phyloP scores from a whole-genome alignment of 2,797 vertebrate species.

The Neosilurus hyrtlii region DNA sequence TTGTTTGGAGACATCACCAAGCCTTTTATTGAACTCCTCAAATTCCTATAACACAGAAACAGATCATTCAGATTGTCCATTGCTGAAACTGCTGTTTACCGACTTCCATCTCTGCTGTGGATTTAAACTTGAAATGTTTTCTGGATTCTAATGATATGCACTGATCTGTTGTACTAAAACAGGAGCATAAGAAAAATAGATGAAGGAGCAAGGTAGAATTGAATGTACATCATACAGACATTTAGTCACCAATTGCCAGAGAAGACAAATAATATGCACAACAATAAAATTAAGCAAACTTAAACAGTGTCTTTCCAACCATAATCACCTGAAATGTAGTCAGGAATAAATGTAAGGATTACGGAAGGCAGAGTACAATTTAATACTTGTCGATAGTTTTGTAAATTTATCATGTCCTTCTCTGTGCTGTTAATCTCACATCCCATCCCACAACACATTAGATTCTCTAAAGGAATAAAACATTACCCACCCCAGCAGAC shows the following conservation, averaged over 20 bases:
- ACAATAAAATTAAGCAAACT: neutral
- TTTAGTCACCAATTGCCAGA: neutral
- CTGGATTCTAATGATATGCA: neutral
- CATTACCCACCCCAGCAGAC: neutral
- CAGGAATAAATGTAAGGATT: neutral
- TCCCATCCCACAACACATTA: neutral
- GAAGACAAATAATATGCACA: neutral
- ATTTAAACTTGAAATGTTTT: neutral
- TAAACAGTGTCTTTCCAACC: neutral
- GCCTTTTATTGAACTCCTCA: constrained; percentile 87
- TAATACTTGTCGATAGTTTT: neutral
- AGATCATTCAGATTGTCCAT: constrained; percentile 1
- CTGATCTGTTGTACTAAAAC: neutral
- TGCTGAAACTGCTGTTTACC: neutral
- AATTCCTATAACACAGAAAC: constrained; percentile 82
- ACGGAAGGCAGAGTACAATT: neutral
- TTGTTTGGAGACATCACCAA: constrained; percentile 87
- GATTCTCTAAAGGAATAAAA: neutral
- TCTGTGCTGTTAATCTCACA: neutral
- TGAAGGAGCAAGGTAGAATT: neutral
- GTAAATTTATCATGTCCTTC: neutral
- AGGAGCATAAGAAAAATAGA: neutral
- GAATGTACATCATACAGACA: neutral
- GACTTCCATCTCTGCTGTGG: constrained; percentile 9
- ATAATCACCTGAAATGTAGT: neutral